These are phyloP conservation scores for Donacobius atricapilla DNA, from an alignment of 2,113 vertebrate genomes.

Conservation along the genomic window DNA sequence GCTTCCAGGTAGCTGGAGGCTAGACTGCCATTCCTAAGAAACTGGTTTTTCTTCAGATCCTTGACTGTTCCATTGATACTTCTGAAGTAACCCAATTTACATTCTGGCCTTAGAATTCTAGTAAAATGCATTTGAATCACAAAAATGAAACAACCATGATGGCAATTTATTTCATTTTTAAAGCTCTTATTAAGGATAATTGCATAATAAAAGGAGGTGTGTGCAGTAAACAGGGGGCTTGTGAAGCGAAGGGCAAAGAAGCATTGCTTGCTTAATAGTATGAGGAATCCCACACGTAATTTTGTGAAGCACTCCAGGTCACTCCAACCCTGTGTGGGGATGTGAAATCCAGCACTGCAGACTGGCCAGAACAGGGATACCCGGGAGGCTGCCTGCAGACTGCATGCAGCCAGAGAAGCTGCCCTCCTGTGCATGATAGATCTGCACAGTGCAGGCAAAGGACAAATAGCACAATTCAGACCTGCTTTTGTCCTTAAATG, in stretches of 20 bases:
- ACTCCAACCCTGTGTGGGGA: background rate
- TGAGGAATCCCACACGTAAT: background rate
- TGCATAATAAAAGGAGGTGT: background rate
- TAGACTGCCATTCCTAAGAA: background rate
- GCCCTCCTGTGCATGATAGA: background rate
- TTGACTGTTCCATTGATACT: background rate
- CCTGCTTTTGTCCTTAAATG: background rate
- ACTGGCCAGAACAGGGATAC: background rate
- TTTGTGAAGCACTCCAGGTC: background rate
- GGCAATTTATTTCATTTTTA: background rate
- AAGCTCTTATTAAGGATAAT: background rate
- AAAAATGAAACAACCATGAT: background rate
- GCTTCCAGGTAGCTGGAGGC: background rate
- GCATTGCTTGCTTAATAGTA: background rate
- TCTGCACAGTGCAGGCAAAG: background rate
- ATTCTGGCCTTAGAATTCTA: background rate
- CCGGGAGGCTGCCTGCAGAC: rapidly evolving
- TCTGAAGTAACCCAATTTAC: background rate
- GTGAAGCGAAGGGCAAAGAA: background rate
- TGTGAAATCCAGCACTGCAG: background rate
- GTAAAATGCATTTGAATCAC: background rate
- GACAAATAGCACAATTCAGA: background rate
- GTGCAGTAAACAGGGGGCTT: background rate
- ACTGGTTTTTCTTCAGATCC: background rate
- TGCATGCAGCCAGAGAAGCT: background rate